Evolutionary conservation across 2,888 invertebrate genomes (phyloP).

Genomic region (Apodemia mormo): DNA sequence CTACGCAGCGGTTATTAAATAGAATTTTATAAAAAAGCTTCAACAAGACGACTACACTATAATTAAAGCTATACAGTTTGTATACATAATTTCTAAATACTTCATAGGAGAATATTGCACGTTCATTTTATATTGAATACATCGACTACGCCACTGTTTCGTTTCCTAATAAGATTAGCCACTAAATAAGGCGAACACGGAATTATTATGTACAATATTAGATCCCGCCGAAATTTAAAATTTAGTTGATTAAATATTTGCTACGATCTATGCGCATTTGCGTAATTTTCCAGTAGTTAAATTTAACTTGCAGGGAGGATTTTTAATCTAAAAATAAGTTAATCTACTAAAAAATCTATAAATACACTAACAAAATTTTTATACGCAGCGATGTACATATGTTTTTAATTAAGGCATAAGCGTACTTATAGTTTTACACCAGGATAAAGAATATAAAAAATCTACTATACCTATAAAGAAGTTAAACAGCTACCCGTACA

Average conservation of each 20-base stretch:
- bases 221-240: slow-evolving; percentile 6
- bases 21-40: slow-evolving; percentile 80
- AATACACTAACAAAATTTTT: not conserved
- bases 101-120: slow-evolving; percentile 80
- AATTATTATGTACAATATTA: slow-evolving; percentile 28
- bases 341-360: not conserved
- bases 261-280: not conserved
- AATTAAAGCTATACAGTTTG: slow-evolving; percentile 78
- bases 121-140: slow-evolving; percentile 58
- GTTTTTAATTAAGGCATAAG: slow-evolving; percentile 14
- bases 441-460: slow-evolving; percentile 12
- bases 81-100: slow-evolving; percentile 78
- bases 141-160: slow-evolving; percentile 47
- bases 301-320: too few species aligned
- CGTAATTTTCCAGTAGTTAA: not conserved
- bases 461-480: not conserved
- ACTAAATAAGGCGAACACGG: slow-evolving; percentile 47
- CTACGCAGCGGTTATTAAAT: slow-evolving; percentile 76
- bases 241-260: not conserved
- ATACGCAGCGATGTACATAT: not conserved
- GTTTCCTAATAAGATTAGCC: slow-evolving; percentile 50
- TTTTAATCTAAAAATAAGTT: too few species aligned
- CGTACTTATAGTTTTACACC: slow-evolving; percentile 17
- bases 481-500: not conserved
- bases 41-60: slow-evolving; percentile 79